These are phyloP conservation scores for Dryas iulia DNA, from an alignment of 1,140 invertebrate species.

Conservation along the genomic window DNA sequence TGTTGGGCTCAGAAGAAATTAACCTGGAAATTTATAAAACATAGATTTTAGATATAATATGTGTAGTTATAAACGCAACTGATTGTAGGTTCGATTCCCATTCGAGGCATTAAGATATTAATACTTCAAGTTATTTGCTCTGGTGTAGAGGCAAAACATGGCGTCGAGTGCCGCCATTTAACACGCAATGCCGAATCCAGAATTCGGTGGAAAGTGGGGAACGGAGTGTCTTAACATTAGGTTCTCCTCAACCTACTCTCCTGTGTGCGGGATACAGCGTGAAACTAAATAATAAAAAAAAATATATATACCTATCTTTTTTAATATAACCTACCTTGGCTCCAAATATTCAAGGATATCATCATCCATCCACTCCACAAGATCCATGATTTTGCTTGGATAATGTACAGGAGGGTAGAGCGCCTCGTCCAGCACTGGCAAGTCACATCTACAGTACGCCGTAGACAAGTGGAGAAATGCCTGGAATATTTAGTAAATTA, in stretches of 20 bases:
- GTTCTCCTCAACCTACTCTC: too few relatives aligned
- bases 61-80: too few relatives aligned
- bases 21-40: constrained; percentile 78
- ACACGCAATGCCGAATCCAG: too few relatives aligned
- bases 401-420: constrained; percentile 85
- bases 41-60: not conserved
- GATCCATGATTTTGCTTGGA: constrained; percentile 87
- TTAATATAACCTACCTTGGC: constrained; percentile 43
- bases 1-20: constrained; percentile 86
- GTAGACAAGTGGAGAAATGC: constrained; percentile 90
- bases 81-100: too few relatives aligned
- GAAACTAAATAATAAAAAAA: not conserved
- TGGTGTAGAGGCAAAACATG: too few relatives aligned
- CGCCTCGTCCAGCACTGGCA: constrained; percentile 85
- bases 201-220: too few relatives aligned
- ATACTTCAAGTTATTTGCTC: too few relatives aligned
- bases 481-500: constrained; percentile 53
- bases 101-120: too few relatives aligned
- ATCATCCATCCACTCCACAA: constrained; percentile 89
- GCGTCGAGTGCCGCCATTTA: too few relatives aligned
- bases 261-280: not conserved
- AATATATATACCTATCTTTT: too few relatives aligned
- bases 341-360: constrained; percentile 86
- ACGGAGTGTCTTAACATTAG: too few relatives aligned
- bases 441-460: constrained; percentile 89